phyloP scores from a whole-genome alignment of 2,113 vertebrate genomes.

The Forbesichthys papilliferus region DNA sequence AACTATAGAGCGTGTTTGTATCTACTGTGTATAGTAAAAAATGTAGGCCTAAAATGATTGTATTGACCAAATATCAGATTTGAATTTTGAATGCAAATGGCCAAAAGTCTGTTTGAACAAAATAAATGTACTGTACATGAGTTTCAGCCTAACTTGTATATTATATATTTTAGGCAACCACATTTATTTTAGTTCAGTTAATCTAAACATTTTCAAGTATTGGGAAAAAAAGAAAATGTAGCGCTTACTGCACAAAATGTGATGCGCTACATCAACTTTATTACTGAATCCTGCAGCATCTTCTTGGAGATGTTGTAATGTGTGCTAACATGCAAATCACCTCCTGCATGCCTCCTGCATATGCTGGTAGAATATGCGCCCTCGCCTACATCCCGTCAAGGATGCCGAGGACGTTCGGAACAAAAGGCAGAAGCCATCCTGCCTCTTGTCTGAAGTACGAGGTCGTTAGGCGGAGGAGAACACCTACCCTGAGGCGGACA shows the following conservation, averaged over 20 bases:
- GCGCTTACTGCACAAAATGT: too few relatives aligned
- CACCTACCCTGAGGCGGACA: conserved; percentile 97
- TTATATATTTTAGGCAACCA: conserved; percentile 3
- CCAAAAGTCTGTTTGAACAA: not conserved
- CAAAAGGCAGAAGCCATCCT: conserved; percentile 43
- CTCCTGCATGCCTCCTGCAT: conserved; percentile 69
- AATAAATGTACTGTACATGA: too few relatives aligned
- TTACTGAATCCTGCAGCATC: too few relatives aligned
- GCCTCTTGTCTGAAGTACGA: conserved; percentile 56
- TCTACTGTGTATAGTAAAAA: not conserved
- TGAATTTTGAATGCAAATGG: not conserved
- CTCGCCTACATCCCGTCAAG: conserved; percentile 49
- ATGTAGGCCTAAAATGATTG: not conserved
- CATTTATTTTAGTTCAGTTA: not conserved
- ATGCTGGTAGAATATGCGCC: conserved; percentile 68
- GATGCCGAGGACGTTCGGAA: conserved; percentile 54
- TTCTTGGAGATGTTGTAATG: conserved; percentile 21
- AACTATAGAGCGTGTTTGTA: conserved; percentile 1
- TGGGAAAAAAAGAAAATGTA: too few relatives aligned
- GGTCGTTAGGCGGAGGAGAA: conserved; percentile 66
- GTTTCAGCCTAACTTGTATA: too few relatives aligned
- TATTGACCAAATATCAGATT: not conserved
- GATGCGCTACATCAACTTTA: too few relatives aligned
- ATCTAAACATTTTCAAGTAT: too few relatives aligned
- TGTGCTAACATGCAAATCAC: conserved; percentile 70